Conservation (phyloP, 2,888 invertebrate genomes). For the Tiliacea citrago region DNA sequence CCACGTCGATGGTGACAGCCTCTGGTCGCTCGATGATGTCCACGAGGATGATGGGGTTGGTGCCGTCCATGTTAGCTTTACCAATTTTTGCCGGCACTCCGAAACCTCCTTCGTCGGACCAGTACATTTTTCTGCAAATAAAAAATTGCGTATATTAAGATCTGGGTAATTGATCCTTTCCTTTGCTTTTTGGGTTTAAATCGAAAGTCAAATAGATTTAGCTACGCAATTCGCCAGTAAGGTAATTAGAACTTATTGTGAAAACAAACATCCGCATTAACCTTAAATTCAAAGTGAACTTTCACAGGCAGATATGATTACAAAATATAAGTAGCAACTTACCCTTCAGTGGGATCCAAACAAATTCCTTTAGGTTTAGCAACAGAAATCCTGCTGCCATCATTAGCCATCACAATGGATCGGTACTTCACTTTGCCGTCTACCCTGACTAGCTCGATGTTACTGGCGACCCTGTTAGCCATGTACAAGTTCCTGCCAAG, state of each 20-base stretch:
- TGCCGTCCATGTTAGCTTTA: slow-evolving; percentile 98
- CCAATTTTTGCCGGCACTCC: slow-evolving; percentile 97
- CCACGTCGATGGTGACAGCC: slow-evolving; percentile 96
- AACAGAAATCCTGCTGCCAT: slow-evolving; percentile 96
- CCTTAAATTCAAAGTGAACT: neutral
- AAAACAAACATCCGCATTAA: neutral
- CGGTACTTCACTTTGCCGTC: slow-evolving; percentile 96
- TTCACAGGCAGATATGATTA: neutral
- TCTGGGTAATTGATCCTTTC: neutral
- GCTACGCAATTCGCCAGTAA: neutral
- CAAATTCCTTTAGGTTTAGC: slow-evolving; percentile 96
- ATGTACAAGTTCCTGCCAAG: slow-evolving; percentile 98
- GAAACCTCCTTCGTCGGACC: slow-evolving; percentile 98
- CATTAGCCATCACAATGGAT: slow-evolving; percentile 96
- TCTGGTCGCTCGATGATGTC: slow-evolving; percentile 94
- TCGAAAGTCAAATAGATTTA: neutral
- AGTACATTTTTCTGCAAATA: slow-evolving; percentile 94
- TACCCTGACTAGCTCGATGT: slow-evolving; percentile 96
- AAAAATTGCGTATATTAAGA: slow-evolving; percentile 18
- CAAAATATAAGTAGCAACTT: slow-evolving; percentile 69
- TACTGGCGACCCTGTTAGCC: slow-evolving; percentile 96
- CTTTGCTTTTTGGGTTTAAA: neutral
- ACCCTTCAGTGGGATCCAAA: slow-evolving; percentile 98
- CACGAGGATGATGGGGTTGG: slow-evolving; percentile 93
- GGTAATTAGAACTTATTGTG: neutral